Conservation (phyloP, 2,888 invertebrate species). For the Troglohyphantes excavatus region DNA sequence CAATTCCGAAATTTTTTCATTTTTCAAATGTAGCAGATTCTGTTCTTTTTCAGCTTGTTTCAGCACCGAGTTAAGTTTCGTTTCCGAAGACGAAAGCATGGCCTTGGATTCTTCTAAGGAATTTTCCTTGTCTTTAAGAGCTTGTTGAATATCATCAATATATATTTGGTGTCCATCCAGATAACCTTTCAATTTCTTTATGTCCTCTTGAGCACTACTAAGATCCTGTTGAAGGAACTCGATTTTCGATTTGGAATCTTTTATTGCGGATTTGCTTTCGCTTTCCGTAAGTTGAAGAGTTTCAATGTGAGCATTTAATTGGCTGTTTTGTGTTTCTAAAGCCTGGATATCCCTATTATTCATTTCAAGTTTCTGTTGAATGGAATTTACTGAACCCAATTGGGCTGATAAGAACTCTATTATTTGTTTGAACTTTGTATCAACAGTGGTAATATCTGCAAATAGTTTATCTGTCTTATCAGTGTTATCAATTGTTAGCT, state of each 20-base stretch:
- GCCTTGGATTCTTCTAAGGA: background rate
- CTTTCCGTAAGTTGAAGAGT: background rate
- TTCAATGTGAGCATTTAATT: constrained; percentile 6
- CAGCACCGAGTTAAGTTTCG: background rate
- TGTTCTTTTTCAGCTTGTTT: constrained; percentile 9
- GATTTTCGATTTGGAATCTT: background rate
- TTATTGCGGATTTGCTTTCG: background rate
- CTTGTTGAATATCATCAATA: constrained; percentile 15
- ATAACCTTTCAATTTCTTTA: constrained; percentile 1
- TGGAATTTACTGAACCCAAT: background rate
- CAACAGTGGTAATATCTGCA: background rate
- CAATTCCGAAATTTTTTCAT: constrained; percentile 50
- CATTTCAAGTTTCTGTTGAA: background rate
- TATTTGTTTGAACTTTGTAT: constrained; percentile 17
- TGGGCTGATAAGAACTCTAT: background rate
- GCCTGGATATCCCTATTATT: constrained; percentile 13
- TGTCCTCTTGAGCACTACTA: background rate
- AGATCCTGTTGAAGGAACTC: constrained; percentile 4
- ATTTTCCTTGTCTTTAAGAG: constrained; percentile 40
- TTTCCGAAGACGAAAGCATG: constrained; percentile 5
- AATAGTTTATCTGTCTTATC: constrained; percentile 6
- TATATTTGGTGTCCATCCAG: background rate
- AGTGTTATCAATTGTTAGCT: background rate
- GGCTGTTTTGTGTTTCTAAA: background rate
- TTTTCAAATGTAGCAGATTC: constrained; percentile 15